Base-by-base conservation (phyloP, 1,140 invertebrate species). In the Drosophila bifasciata region DNA sequence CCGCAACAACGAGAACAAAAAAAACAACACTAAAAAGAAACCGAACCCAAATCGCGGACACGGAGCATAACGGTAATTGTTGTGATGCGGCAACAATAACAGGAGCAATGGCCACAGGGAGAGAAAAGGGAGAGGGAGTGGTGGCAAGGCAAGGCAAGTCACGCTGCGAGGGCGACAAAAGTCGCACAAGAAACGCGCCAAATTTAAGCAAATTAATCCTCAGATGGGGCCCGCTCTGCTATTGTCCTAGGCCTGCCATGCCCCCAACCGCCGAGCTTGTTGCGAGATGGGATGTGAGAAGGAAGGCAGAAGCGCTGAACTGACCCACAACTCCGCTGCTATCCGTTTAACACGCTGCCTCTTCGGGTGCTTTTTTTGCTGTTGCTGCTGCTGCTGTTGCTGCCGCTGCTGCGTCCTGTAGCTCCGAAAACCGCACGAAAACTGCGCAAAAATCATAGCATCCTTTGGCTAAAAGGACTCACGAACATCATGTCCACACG, bases 361-460 rank as follows among this genome's bases (percentile, higher is more conserved):
- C 28, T 58, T 73, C 5, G 50, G 19, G 28, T 46, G 32, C 50
- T 53, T 4, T 53, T 8, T 53, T 28, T 28, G 28, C 16, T 59
- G 53, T 9, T 48, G 39, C 39, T 32, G 19, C 28, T 25, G 44
- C 60, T 77, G 43, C 43, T 56, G 62, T 41, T 73, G 43, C 52
- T 84, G 56, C 59, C 51, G 79, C 75, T 83, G 77, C 58, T 88
- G 74, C 81, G 84, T 78, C 81, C 81, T 88, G 45, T 68, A 63
- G 78, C 81, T 86, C 70, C 63, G 78, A 86, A 88, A 72, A 88
- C 83, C 83, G 83, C 78, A 88, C 83, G 83, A 70, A 72, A 88
- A 88, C 83, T 88, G 83, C 79, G 83, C 78, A 88, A 88, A 88
- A 61, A 61, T 75, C 46, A 32, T 61, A 74, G 83, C 83, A 88